Evolutionary conservation across 2,113 vertebrate species (phyloP).

Genomic region (Empidonax alnorum): DNA sequence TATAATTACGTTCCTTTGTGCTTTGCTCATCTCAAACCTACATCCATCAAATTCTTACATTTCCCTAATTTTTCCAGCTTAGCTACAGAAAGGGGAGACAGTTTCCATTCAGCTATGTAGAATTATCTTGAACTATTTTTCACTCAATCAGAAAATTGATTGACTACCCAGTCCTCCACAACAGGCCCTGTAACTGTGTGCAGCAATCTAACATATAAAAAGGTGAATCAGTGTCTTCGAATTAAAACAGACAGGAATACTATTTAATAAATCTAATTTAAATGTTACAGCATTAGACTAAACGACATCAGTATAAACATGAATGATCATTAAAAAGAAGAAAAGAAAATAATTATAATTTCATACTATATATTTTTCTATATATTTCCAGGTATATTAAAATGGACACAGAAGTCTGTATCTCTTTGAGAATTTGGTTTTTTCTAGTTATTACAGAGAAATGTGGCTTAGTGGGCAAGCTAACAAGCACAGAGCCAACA

Average conservation of each 20-base stretch:
- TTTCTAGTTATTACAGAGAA: not conserved
- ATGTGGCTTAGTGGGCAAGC: not conserved
- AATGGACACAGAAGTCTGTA: not conserved
- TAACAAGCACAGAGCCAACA: not conserved
- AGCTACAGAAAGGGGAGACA: not conserved
- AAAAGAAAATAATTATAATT: not conserved
- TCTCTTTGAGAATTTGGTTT: not conserved
- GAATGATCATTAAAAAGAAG: not conserved
- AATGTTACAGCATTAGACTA: not conserved
- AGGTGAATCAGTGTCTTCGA: not conserved
- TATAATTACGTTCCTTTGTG: not conserved
- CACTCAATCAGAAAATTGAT: not conserved
- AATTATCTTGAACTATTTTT: not conserved
- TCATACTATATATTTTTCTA: not conserved
- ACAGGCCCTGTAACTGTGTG: not conserved
- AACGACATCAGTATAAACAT: not conserved
- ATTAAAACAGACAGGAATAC: not conserved
- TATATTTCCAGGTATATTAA: not conserved
- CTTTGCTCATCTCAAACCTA: not conserved
- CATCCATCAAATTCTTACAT: not conserved
- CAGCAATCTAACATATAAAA: not conserved
- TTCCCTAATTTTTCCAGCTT: not conserved
- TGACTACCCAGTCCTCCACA: not conserved
- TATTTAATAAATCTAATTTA: not conserved
- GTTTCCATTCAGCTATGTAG: not conserved